Base-by-base conservation (phyloP, 2,113 vertebrate genomes). In the Chionodraco myersi region DNA sequence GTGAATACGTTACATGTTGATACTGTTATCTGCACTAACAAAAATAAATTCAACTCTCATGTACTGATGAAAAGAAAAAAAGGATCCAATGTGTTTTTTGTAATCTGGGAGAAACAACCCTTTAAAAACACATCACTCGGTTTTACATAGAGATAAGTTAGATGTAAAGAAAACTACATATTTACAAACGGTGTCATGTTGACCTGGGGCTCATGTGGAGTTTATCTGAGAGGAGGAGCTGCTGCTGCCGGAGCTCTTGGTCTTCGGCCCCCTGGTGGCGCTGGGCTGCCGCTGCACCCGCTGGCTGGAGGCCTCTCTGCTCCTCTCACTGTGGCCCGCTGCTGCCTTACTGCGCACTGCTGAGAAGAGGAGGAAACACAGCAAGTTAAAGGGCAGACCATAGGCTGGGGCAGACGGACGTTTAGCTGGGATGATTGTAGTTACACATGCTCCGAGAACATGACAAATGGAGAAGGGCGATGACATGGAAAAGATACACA, bases 221-320 rank as follows among this genome's bases (percentile, higher is more conserved):
- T 94, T 94, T 1, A 95, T 91, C 90, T 95, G 95, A 0, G 94
- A 95, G 6, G 95, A 95, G 2, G 93, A 94, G 16, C 94, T 95
- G 71, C 81, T 97, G 93, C 95, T 96, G 75, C 95, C 96, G 0
- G 94, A 94, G 86, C 51, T 96, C 91, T 97, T 95, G 10, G 95
- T 91, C 92, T 97, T 98, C 91, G 96, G 96, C 67, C 92, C 88
- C 9, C 96, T 94, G 68, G 94, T 96, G 5, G 93, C 92, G 0
- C 97, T 98, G 0, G 96, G 92, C 77, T 97, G 97, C 6, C 96
- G 96, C 61, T 96, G 96, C 86, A 95, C 93, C 14, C 96, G 92
- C 92, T 97, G 97, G 70, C 93, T 87, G 80, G 96, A 96, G 12
- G 93, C 91, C 74, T 94, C 93, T 1, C 89, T 62, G 48, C 85